Evolutionary conservation across 1,140 invertebrate genomes (phyloP), one percentile per base, ranked within the genome.

Genomic region (Vollenhovia emeryi): DNA sequence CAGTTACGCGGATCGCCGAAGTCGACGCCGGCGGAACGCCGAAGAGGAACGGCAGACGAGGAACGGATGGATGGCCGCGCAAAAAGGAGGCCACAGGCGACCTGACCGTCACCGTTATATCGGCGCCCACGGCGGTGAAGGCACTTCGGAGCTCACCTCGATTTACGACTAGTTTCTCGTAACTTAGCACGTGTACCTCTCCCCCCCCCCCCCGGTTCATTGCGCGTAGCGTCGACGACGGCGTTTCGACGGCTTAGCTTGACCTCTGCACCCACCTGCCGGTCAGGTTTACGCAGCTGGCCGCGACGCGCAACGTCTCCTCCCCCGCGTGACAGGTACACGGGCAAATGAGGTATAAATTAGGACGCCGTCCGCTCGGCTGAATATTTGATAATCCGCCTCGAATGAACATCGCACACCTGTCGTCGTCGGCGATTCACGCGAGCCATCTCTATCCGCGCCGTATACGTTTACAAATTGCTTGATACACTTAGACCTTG

Each of bases 71-170:
- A 78, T 68, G 84, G 85, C 13, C 48, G 48, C 66, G 83, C 86
- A 86, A 92, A 92, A 94, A 93, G 88, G 93, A 94, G 93, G 93
- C 92, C 93, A 94, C 86, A 68, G 91, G 86, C 89, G 91, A 92
- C 88, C 87, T 78, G 89, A 89, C 74, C 92, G 90, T 94, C 92
- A 94, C 93, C 93, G 93, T 94, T 94, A 94, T 93, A 93, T 94
- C 74, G 91, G 92, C 91, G 92, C 92, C 91, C 82, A 92, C 89
- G 90, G 92, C 91, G 88, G 91, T 90, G 87, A 66, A 91, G 88
- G 90, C 91, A 92, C 91, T 91, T 93, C 85, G 73, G 36, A 89
- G 90, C 91, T 91, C 91, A 89, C 88, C 92, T 92, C 89, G 87
- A 91, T 92, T 89, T 88, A 87, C 86, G 78, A 86, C 87, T 85